Evolutionary conservation across 2,888 invertebrate genomes (phyloP).

Genomic region (Netelia virgata): DNA sequence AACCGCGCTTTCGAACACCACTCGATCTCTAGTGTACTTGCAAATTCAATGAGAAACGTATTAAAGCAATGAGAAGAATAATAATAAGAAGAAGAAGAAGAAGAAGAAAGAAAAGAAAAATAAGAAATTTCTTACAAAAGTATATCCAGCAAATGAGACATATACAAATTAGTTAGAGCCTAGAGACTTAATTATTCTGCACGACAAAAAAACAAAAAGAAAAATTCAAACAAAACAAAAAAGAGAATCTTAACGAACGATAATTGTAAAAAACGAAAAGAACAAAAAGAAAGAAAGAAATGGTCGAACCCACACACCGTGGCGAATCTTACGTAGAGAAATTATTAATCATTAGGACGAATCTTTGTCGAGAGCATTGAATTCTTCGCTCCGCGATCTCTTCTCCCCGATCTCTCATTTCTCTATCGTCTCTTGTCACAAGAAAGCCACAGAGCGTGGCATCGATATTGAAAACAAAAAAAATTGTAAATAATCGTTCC

Average conservation of each 20-base stretch:
- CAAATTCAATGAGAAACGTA: slow-evolving; percentile 46
- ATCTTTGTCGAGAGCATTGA: slow-evolving; percentile 51
- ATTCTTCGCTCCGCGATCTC: slow-evolving; percentile 58
- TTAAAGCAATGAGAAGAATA: slow-evolving; percentile 30
- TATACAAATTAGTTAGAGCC: slow-evolving; percentile 61
- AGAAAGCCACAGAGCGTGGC: too few species aligned
- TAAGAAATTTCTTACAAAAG: background rate
- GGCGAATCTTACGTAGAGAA: slow-evolving; percentile 64
- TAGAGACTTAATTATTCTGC: slow-evolving; percentile 60
- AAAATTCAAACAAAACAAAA: background rate
- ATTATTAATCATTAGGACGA: slow-evolving; percentile 45
- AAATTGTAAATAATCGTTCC: background rate
- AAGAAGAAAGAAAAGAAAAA: slow-evolving; percentile 18
- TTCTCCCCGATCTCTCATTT: slow-evolving; percentile 59
- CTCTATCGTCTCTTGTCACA: background rate
- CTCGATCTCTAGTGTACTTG: slow-evolving; percentile 56
- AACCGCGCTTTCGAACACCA: slow-evolving; percentile 41
- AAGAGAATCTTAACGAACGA: background rate
- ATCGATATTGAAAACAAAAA: background rate
- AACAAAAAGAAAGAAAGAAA: slow-evolving; percentile 21
- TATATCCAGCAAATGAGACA: slow-evolving; percentile 20
- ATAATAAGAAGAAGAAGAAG: slow-evolving; percentile 42
- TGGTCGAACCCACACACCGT: slow-evolving; percentile 34
- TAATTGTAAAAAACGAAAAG: too few species aligned
- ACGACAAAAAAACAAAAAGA: slow-evolving; percentile 44